Evolutionary conservation across 2,113 vertebrate genomes (phyloP).

Genomic region (Phyllostomus discolor): DNA sequence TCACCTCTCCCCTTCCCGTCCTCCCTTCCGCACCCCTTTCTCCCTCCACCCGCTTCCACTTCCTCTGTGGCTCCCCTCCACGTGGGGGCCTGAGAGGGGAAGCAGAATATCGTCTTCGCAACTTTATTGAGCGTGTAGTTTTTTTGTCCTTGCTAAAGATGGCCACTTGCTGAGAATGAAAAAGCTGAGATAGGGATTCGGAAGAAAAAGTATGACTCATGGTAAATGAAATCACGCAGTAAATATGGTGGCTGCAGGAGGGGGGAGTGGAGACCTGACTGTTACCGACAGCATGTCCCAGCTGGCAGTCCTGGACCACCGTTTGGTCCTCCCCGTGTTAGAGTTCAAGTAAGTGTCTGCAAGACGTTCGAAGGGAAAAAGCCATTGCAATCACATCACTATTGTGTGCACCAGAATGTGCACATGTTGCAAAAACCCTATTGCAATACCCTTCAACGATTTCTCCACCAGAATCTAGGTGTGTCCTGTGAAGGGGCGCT

Average conservation of each 20-base stretch:
- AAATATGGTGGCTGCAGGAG: neutral
- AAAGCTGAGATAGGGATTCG: neutral
- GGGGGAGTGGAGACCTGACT: neutral
- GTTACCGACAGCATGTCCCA: neutral
- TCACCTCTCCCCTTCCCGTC: neutral
- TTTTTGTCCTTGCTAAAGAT: neutral
- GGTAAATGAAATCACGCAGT: neutral
- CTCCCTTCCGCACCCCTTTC: neutral
- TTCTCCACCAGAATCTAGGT: neutral
- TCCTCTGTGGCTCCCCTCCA: neutral
- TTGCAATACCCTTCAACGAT: neutral
- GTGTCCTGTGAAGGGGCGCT: neutral
- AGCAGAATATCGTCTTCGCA: neutral
- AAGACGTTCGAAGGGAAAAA: neutral
- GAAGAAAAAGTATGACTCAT: neutral
- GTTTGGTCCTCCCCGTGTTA: neutral
- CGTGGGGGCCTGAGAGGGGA: neutral
- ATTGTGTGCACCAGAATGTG: neutral
- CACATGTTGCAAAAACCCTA: neutral
- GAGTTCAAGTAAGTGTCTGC: neutral
- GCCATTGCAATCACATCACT: neutral
- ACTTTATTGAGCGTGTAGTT: neutral
- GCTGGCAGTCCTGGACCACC: neutral
- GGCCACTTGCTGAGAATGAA: constrained; percentile 16
- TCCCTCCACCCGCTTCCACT: neutral